Evolutionary conservation across 2,888 invertebrate genomes (phyloP).

Genomic region (Eupithecia subfuscata): DNA sequence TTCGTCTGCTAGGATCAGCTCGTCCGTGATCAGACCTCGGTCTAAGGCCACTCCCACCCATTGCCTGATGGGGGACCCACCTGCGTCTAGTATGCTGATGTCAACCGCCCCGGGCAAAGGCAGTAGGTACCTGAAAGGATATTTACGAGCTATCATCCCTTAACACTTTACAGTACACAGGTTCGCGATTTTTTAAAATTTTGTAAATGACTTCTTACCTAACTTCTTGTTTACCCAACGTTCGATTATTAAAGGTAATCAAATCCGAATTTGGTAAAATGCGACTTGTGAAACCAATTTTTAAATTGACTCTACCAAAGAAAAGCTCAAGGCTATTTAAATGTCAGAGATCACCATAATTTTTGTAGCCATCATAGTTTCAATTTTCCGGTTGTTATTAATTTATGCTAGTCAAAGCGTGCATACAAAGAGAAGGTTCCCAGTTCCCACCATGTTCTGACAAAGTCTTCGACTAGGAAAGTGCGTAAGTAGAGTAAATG

Average conservation of each 20-base stretch:
- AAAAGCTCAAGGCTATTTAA: slow-evolving; percentile 11
- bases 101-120: slow-evolving; percentile 71
- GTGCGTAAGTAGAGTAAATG: slow-evolving; percentile 39
- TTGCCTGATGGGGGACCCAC: slow-evolving; percentile 92
- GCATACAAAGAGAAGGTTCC: slow-evolving; percentile 29
- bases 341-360: slow-evolving; percentile 7
- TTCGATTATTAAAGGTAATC: slow-evolving; percentile 5
- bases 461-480: slow-evolving; percentile 32
- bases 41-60: slow-evolving; percentile 87
- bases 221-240: background rate
- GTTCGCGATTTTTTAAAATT: background rate
- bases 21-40: slow-evolving; percentile 90
- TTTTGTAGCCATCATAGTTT: background rate
- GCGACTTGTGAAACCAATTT: slow-evolving; percentile 18
- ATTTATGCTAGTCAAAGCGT: background rate
- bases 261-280: slow-evolving; percentile 1
- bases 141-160: background rate
- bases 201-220: background rate
- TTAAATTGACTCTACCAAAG: slow-evolving; percentile 19
- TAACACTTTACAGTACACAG: background rate
- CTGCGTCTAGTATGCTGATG: slow-evolving; percentile 70
- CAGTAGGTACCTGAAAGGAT: slow-evolving; percentile 66
- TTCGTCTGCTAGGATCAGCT: slow-evolving; percentile 90
- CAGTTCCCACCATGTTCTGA: slow-evolving; percentile 32
- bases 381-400: background rate